Base-by-base conservation (phyloP, 1,140 invertebrate species). In the Cydia splendana region DNA sequence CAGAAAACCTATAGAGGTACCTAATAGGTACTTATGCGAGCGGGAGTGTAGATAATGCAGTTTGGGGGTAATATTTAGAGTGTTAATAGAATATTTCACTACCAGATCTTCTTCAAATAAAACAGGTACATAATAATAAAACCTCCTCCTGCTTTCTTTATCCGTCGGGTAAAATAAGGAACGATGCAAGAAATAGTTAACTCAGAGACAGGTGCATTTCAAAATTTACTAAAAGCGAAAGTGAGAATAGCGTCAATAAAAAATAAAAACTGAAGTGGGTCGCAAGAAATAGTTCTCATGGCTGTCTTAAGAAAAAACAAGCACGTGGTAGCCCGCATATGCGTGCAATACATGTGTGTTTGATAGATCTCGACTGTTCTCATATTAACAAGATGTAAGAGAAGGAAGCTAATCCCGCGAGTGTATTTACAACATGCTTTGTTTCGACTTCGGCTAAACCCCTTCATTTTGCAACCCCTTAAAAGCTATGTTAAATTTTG, bases 271-370 rank as follows among this genome's bases (percentile, higher is more conserved):
- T 69, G 28, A 69, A 69, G 65, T n/a, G 30, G 65, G 30, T 69
- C 15, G n/a, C 65, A 69, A 69, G 30, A 69, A 69, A 62, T 20
- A 7, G 6, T 69, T 34, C 28, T 69, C 28, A 69, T 12, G 28
- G 28, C 10, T 62, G n/a, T n/a, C 30, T 65, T 38, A 69, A 69
- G 20, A 12, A 69, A 69, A 34, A 30, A 69, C 24, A 65, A 69
- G 24, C 65, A 69, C 65, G 65, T 69, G 65, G 24, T 69, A 5
- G n/a, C 65, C 65, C 65, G 65, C 65, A 69, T 69, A 38, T 34
- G 65, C 24, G 65, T 38, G n/a, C 9, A 24, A 15, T 5, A 38
- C 65, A 69, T 69, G 28, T 65, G 62, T 69, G 24, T 34, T 69
- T 10, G 57, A 24, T 62, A 62, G 53, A 57, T 18, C 53, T 57